Evolutionary conservation across 2,797 vertebrate genomes (phyloP), one percentile per base, ranked within the genome.

Genomic region (Eleutherodactylus coqui): DNA sequence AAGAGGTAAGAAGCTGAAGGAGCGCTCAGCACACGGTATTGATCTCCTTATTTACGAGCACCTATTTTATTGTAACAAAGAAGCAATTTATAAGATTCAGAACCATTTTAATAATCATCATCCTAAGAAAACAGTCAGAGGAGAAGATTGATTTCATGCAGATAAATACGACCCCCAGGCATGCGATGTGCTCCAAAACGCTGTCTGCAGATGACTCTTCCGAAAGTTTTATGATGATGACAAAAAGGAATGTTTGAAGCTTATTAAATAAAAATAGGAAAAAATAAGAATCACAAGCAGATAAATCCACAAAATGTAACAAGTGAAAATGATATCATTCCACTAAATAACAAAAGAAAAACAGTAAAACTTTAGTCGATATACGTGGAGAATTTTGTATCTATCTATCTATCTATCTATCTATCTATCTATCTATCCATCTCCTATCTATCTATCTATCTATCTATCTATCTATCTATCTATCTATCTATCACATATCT

Each of bases 1-100:
- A 62, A 88, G 62, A 75, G 83, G 84, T 11, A 32, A 88, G 75
- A 16, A 7, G 82, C 67, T 86, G 62, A 85, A 27, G 88, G 89
- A 88, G 86, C 85, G 51, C 69, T 55, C 0, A 17, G 38, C 21
- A 75, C n/a, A 73, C 41, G 32, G n/a, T 82, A 81, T 86, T 29
- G 79, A 86, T 86, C 80, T 58, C 16, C 49, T 69, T 75, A 69
- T 76, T 82, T 86, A 82, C 51, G 58, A 69, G 72, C 49, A 43
- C 43, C 49, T 86, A 51, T 86, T 58, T 58, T 51, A 51, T 34
- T 51, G 53, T 67, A 41, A 82, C 41, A 82, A 75, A 81, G 82
- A 79, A 80, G 78, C 82, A 36, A 79, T 80, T 79, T 84, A 60
- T 73, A 64, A 67, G 72, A 29, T 79, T 75, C 86, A 69, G 43